Base-by-base conservation (phyloP, 2,797 vertebrate species). In the Telmatherina bonti region DNA sequence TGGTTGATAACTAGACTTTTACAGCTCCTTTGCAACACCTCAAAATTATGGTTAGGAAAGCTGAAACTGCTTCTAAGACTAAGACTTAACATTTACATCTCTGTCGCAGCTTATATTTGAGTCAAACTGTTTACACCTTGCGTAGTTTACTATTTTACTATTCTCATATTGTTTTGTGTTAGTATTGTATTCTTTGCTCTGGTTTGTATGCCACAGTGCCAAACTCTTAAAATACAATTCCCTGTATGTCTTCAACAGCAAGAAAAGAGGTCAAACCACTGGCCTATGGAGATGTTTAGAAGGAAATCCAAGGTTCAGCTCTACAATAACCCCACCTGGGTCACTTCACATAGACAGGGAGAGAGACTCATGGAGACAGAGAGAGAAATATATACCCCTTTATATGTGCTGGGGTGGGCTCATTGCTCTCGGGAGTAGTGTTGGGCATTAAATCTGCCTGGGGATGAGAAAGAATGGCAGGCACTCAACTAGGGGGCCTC, bases 371-470 rank as follows among this genome's bases (percentile, higher is more conserved):
- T 43, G 63, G 9, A 81, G 55, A 72, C 35, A 70, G 29, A 61
- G 63, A 64, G 35, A 67, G 5, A 72, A 68, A 81, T 78, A 84
- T 75, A 81, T 53, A 86, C 53, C 71, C 79, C 52, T 77, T 72
- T 76, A 82, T 86, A 82, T 86, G 81, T 87, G 75, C 67, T 62
- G 70, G 73, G 71, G 76, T 81, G 75, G 85, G 61, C 70, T 63
- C 54, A 60, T 67, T 81, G 83, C 88, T 85, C 81, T 70, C 30
- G 65, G 76, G 91, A 89, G 85, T 64, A 81, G 81, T 67, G 84
- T 55, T 53, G 82, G 62, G 62, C 85, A 90, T 86, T 92, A 90
- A 89, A 91, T 92, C 89, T 90, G 90, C 86, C 88, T 83, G 71
- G 83, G 77, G 82, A 90, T 83, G 81, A 86, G 81, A 87, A 83